Conservation (phyloP, 2,888 invertebrate genomes). For the Tribolium freemani region DNA sequence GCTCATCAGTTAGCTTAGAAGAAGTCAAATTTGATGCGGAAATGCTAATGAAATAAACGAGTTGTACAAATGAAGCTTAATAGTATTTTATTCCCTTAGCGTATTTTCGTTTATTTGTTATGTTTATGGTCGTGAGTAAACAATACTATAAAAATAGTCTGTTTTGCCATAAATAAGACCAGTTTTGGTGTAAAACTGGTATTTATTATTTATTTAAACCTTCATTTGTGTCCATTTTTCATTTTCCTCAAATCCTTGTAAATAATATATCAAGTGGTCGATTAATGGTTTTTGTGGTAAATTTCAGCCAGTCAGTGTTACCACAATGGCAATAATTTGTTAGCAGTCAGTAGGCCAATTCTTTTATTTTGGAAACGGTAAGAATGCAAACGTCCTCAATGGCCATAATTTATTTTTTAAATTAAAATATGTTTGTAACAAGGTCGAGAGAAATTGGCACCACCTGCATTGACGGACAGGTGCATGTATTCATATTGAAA, state of each 20-base stretch:
- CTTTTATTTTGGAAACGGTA: background rate
- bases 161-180: background rate
- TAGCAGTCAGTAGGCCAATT: background rate
- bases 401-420: conserved; percentile 7
- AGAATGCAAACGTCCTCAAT: background rate
- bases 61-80: too few relatives aligned
- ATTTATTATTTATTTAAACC: background rate
- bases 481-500: conserved; percentile 1
- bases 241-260: background rate
- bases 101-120: background rate
- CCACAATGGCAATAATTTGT: background rate
- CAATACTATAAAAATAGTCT: background rate
- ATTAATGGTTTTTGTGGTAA: background rate
- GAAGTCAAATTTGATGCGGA: too few relatives aligned
- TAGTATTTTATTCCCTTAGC: background rate
- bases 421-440: conserved; percentile 8
- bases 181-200: background rate
- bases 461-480: conserved; percentile 21
- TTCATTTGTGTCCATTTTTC: background rate
- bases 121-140: background rate
- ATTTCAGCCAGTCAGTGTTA: background rate
- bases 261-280: background rate
- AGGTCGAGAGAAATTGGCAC: conserved; percentile 27
- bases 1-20: too few relatives aligned
- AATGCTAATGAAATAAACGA: too few relatives aligned